Evolutionary conservation across 2,797 vertebrate genomes (phyloP).

Genomic region (Perodicticus potto): DNA sequence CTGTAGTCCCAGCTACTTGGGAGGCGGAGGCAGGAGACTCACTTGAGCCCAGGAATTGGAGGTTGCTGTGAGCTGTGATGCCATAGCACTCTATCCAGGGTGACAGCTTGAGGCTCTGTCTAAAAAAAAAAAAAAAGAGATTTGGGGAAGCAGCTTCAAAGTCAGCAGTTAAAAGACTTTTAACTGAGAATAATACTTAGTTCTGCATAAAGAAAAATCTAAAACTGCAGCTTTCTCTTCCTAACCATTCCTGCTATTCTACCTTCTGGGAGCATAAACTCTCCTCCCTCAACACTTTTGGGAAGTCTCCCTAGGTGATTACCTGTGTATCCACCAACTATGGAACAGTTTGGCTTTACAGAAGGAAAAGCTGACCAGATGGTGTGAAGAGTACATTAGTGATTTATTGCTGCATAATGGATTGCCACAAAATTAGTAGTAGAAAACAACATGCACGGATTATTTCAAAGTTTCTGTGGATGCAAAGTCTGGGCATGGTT

Average conservation of each 20-base stretch:
- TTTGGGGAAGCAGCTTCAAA: neutral
- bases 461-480: neutral
- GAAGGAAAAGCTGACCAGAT: neutral
- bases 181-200: neutral
- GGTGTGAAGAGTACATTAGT: neutral
- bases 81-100: no score
- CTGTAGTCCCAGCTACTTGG: no score
- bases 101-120: no score
- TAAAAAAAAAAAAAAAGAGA: no score
- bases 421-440: neutral
- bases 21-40: no score
- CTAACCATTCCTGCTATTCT: neutral
- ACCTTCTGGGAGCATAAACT: neutral
- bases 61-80: no score
- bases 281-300: neutral
- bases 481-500: neutral
- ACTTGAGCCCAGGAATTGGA: no score
- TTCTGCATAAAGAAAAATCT: slow-evolving; percentile 28
- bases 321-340: neutral
- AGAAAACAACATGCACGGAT: neutral
- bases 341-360: neutral
- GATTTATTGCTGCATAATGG: neutral
- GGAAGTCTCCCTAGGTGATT: neutral
- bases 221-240: neutral
- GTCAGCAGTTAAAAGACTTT: neutral